These are phyloP conservation scores for Aleadryas rufinucha DNA, from an alignment of 2,113 vertebrate genomes.

Conservation along the genomic window DNA sequence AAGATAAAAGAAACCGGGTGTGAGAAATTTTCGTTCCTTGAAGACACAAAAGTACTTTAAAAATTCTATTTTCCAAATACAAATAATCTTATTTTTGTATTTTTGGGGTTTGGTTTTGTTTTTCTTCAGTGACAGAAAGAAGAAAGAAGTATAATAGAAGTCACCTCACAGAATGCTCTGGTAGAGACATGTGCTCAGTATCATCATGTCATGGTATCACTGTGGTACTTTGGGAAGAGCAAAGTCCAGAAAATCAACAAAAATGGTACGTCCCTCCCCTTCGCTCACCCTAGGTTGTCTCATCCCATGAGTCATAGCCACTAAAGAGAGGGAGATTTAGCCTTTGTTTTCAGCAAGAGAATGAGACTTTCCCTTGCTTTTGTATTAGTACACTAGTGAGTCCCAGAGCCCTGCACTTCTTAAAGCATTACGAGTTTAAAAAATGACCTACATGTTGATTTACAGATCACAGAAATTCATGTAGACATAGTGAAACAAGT, in stretches of 20 bases:
- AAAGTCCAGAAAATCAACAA: not conserved
- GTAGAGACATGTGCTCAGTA: not conserved
- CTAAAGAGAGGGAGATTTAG: not conserved
- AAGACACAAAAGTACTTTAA: not conserved
- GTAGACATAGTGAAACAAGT: not conserved
- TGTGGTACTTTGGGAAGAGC: not conserved
- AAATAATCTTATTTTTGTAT: not conserved
- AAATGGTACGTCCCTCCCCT: not conserved
- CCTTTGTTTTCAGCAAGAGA: not conserved
- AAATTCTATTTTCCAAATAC: not conserved
- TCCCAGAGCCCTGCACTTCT: not conserved
- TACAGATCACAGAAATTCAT: not conserved
- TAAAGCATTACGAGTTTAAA: not conserved
- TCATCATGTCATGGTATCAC: not conserved
- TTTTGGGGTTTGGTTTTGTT: not conserved
- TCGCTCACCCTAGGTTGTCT: not conserved
- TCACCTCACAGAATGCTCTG: not conserved
- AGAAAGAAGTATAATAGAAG: not conserved
- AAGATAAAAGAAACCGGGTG: not conserved
- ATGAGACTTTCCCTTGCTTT: not conserved
- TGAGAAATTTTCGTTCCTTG: not conserved
- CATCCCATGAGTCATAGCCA: not conserved
- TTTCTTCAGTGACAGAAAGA: not conserved
- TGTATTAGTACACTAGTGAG: not conserved
- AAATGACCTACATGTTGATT: not conserved